Base-by-base conservation (phyloP, 1,140 invertebrate genomes). In the Pantala flavescens region DNA sequence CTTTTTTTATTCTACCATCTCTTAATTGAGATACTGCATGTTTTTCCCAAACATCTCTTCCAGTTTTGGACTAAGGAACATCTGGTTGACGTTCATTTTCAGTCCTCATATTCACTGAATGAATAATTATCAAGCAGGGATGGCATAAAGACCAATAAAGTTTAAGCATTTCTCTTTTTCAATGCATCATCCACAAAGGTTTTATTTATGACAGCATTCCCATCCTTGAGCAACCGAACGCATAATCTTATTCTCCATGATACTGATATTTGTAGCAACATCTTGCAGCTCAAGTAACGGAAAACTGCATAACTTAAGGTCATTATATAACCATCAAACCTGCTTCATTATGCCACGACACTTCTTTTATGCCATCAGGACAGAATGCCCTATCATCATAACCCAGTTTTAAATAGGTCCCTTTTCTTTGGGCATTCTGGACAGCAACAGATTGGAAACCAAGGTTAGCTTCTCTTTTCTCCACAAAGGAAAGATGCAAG, bases 381-480 rank as follows among this genome's bases (percentile, higher is more conserved):
- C n/a, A 63, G 49, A 63, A 19, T 63, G 14, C 49, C 49, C 49
- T 63, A 63, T 21, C 49, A 63, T 14, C 49, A 7, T 12, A 19
- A 16, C 49, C 49, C 49, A 63, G 12, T 21, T 21, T 63, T 19
- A 63, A 21, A 12, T 63, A 7, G 49, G 12, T 63, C 49, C 49
- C 49, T 63, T 63, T 63, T 21, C 12, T 16, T 5, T 63, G 49
- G 49, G 28, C 28, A 63, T 63, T 63, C 49, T 63, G 14, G 14
- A 12, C n/a, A 19, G 49, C 14, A 63, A 63, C 14, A 19, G 3
- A 63, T 63, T 63, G 14, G n/a, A 63, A 63, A 36, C 28, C n/a
- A 21, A 63, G 49, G 49, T 63, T 63, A 21, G 49, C 49, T 63
- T 63, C 49, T 63, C 49, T 63, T 63, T 63, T 63, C 49, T 63